Percentiles rank a stretch among this genome's conserved stretches.
Conservation (phyloP, 1,140 invertebrate species). For the Zaprionus kolodkinae region DNA sequence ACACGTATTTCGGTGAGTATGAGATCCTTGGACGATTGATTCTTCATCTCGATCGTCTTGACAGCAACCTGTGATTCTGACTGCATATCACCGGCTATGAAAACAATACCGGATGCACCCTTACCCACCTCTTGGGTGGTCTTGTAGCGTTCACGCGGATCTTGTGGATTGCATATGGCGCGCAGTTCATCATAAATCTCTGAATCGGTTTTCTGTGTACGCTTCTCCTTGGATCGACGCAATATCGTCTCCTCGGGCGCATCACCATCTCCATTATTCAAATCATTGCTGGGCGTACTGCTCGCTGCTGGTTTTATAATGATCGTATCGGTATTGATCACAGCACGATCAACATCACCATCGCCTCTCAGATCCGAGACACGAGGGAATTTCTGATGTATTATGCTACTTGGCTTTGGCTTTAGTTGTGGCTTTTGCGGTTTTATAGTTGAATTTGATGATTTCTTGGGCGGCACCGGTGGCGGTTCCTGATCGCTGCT, state of each 20-base stretch:
- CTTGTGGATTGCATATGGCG: constrained; percentile 90
- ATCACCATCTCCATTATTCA: constrained; percentile 36
- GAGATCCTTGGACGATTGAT: constrained; percentile 97
- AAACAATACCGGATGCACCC: constrained; percentile 95
- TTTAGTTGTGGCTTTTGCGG: constrained; percentile 83
- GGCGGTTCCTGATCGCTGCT: constrained; percentile 64
- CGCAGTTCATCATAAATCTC: constrained; percentile 94
- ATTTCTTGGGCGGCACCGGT: constrained; percentile 83
- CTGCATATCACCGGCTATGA: constrained; percentile 93
- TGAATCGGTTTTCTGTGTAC: constrained; percentile 88
- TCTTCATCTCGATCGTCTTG: constrained; percentile 97
- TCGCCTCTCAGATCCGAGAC: constrained; percentile 70
- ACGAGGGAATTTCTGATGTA: constrained; percentile 75
- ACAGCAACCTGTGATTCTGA: constrained; percentile 94
- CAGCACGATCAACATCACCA: constrained; percentile 19
- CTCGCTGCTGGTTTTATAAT: constrained; percentile 68
- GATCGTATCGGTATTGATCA: constrained; percentile 85
- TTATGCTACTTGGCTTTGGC: constrained; percentile 74
- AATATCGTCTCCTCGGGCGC: constrained; percentile 85
- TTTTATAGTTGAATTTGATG: constrained; percentile 56
- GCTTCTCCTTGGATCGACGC: constrained; percentile 86
- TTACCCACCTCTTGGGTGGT: constrained; percentile 94
- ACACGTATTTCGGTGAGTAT: constrained; percentile 98
- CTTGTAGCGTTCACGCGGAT: constrained; percentile 92
- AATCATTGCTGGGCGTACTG: constrained; percentile 25